A percentile compares a stretch with the other conserved stretches of the same genome.
phyloP scores from a whole-genome alignment of 2,888 invertebrate species.

The Nephrotoma appendiculata region DNA sequence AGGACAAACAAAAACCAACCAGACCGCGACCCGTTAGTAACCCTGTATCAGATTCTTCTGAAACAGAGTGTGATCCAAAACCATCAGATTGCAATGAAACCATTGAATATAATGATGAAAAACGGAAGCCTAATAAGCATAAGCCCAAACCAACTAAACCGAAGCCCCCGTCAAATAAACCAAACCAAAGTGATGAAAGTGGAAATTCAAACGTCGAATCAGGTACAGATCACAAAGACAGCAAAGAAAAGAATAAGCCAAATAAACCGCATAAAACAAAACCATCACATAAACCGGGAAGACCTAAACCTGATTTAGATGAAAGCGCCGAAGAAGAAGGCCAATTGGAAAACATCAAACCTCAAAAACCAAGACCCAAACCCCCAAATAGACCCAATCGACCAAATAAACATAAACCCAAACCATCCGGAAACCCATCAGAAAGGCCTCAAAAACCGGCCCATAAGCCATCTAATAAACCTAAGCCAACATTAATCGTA shows the following conservation, averaged over 20 bases:
- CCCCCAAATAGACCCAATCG: not conserved
- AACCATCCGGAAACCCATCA: not conserved
- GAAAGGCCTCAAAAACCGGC: not conserved
- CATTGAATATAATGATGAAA: not conserved
- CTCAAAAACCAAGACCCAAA: not conserved
- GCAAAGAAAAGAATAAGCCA: not conserved
- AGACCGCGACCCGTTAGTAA: not conserved
- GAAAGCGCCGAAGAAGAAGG: not conserved
- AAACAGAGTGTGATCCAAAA: not conserved
- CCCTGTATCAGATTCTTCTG: not conserved
- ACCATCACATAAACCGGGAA: not conserved
- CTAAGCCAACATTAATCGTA: not conserved
- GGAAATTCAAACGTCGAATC: not conserved
- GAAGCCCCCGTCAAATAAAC: not conserved
- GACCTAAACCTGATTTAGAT: not conserved
- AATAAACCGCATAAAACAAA: not conserved
- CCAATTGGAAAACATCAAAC: not conserved
- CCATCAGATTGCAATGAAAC: not conserved
- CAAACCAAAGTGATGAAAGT: too few species aligned
- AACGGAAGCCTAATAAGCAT: not conserved
- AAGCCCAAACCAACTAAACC: not conserved
- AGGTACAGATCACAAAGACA: not conserved
- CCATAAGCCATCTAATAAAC: not conserved
- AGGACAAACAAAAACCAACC: not conserved
- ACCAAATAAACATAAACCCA: not conserved